phyloP scores from a whole-genome alignment of 2,888 invertebrate genomes.

The Aspidapion aeneum region DNA sequence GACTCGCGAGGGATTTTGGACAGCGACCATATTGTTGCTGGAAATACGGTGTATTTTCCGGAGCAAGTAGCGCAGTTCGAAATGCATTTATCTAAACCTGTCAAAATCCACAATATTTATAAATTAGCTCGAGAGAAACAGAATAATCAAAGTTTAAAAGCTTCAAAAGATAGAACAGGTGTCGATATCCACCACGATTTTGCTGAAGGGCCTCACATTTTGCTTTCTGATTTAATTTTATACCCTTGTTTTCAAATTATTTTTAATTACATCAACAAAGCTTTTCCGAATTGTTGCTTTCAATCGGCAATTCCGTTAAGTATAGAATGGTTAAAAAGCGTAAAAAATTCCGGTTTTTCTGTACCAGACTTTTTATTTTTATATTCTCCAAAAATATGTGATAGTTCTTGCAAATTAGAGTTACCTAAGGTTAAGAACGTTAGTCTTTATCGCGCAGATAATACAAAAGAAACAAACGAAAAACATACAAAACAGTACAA shows the following conservation, averaged over 20 bases:
- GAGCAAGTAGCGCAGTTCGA: constrained; percentile 75
- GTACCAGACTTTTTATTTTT: constrained; percentile 21
- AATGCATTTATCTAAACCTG: constrained; percentile 77
- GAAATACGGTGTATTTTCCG: constrained; percentile 53
- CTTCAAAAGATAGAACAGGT: constrained; percentile 50
- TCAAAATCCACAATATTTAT: constrained; percentile 80
- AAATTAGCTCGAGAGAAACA: constrained; percentile 63
- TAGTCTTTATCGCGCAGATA: constrained; percentile 76
- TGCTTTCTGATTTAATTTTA: constrained; percentile 79
- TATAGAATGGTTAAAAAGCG: constrained; percentile 58
- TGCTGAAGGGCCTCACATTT: constrained; percentile 79
- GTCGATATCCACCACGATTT: constrained; percentile 64
- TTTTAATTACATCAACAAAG: constrained; percentile 44
- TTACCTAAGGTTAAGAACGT: constrained; percentile 50
- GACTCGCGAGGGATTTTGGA: neutral
- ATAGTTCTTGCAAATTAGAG: constrained; percentile 16
- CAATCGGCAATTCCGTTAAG: constrained; percentile 56
- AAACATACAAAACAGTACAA: constrained; percentile 76
- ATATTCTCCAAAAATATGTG: constrained; percentile 15
- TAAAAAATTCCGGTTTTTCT: constrained; percentile 31
- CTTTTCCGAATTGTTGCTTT: constrained; percentile 24
- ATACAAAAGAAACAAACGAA: constrained; percentile 69
- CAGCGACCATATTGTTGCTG: constrained; percentile 25
- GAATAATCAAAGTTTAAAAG: constrained; percentile 44
- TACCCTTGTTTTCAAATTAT: constrained; percentile 66